Evolutionary conservation across 2,888 invertebrate genomes (phyloP).

Genomic region (Mechanitis messenoides): DNA sequence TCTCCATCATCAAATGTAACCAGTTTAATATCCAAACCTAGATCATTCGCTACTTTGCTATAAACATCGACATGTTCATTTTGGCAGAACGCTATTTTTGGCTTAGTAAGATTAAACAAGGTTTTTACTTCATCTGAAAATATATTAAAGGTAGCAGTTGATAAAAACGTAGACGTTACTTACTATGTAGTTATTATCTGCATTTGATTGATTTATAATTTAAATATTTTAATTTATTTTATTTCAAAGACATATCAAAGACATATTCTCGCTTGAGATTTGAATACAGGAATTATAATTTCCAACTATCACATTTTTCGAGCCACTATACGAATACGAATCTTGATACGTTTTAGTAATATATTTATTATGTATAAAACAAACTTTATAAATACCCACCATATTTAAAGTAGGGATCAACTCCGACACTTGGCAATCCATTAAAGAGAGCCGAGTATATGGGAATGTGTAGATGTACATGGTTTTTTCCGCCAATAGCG

Average conservation of each 20-base stretch:
- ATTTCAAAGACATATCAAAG: too few relatives aligned
- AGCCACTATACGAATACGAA: too few relatives aligned
- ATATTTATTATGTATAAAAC: too few relatives aligned
- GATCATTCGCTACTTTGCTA: conserved; percentile 34
- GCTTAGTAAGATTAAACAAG: conserved; percentile 45
- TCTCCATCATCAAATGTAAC: conserved; percentile 49
- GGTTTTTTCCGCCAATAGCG: conserved; percentile 53
- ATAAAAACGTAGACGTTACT: background rate
- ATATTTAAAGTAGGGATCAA: conserved; percentile 53
- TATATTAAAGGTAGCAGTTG: background rate
- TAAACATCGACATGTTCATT: conserved; percentile 38
- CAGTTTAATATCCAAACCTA: conserved; percentile 43
- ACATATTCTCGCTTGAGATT: too few relatives aligned
- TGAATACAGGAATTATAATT: too few relatives aligned
- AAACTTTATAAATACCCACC: conserved; percentile 37
- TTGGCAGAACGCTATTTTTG: conserved; percentile 55
- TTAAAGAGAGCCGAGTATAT: conserved; percentile 54
- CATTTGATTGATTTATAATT: too few relatives aligned
- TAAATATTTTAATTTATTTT: too few relatives aligned
- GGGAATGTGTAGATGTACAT: conserved; percentile 55
- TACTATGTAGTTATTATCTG: too few relatives aligned
- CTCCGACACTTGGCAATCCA: conserved; percentile 51
- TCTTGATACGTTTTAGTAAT: too few relatives aligned
- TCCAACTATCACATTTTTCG: too few relatives aligned
- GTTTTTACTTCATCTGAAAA: conserved; percentile 52